These are phyloP conservation scores for Stegostoma tigrinum DNA, from an alignment of 2,113 vertebrate genomes.

Conservation along the genomic window DNA sequence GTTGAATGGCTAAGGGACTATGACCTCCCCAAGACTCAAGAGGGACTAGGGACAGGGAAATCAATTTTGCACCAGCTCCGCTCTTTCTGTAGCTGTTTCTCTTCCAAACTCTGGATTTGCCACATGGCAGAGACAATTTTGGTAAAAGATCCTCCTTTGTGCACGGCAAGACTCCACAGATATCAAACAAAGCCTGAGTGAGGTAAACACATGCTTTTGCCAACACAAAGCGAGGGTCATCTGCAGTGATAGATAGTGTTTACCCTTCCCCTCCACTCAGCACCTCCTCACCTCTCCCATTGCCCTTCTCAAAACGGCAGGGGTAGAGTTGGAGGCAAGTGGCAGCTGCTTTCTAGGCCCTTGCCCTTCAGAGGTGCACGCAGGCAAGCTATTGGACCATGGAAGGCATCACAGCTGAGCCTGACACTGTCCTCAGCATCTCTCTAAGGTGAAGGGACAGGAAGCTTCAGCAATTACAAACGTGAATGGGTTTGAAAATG, in stretches of 20 bases:
- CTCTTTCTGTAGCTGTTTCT: not conserved
- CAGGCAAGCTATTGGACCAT: not conserved
- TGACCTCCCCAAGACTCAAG: not conserved
- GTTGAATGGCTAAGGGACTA: not conserved
- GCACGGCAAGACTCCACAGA: not conserved
- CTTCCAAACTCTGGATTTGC: not conserved
- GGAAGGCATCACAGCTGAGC: not conserved
- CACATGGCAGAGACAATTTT: not conserved
- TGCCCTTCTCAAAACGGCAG: not conserved
- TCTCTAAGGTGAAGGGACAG: not conserved
- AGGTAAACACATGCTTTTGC: not conserved
- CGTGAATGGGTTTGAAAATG: not conserved
- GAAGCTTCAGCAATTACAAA: not conserved
- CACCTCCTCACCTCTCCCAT: not conserved
- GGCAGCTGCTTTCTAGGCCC: too few species aligned
- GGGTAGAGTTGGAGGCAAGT: not conserved
- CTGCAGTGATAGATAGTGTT: not conserved
- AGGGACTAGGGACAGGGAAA: not conserved
- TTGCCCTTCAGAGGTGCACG: too few species aligned
- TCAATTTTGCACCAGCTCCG: not conserved
- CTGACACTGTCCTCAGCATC: not conserved
- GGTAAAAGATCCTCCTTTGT: not conserved
- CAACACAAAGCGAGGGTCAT: not conserved
- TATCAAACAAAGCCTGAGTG: not conserved
- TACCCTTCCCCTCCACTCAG: not conserved